These are phyloP conservation scores for Gymnoscelis rufifasciata DNA, from an alignment of 2,888 invertebrate species.

Conservation along the genomic window DNA sequence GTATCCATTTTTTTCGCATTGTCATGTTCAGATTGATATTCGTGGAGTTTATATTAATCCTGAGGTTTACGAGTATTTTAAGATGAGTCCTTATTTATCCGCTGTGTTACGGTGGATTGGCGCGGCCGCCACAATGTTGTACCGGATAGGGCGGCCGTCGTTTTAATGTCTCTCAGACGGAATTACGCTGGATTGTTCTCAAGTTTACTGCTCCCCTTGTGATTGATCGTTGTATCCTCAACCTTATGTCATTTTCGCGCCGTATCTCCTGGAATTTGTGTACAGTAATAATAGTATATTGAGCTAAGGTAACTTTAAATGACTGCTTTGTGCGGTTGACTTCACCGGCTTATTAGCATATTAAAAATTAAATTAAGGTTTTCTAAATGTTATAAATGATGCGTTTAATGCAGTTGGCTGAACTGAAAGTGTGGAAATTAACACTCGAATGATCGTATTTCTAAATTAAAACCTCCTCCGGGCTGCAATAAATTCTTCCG, in stretches of 20 bases:
- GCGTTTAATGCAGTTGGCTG: conserved; percentile 23
- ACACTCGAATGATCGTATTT: conserved; percentile 65
- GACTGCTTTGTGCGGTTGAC: conserved; percentile 41
- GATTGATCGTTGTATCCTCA: conserved; percentile 77
- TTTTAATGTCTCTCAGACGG: conserved; percentile 78
- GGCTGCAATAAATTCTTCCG: conserved; percentile 67
- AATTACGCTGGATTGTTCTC: conserved; percentile 80
- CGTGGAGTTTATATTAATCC: conserved; percentile 22
- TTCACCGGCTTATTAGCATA: conserved; percentile 24
- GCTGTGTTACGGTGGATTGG: conserved; percentile 36
- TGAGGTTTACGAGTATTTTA: conserved; percentile 20
- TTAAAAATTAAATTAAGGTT: conserved; percentile 15
- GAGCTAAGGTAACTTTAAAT: conserved; percentile 68
- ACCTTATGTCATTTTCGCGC: conserved; percentile 75
- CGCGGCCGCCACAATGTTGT: conserved; percentile 65
- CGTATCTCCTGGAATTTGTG: conserved; percentile 70
- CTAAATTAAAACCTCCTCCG: conserved; percentile 67
- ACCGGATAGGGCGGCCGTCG: conserved; percentile 77
- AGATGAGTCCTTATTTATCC: conserved; percentile 24
- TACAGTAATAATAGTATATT: conserved; percentile 67
- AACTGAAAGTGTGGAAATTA: conserved; percentile 59
- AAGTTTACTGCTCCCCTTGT: conserved; percentile 72
- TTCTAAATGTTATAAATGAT: conserved; percentile 8
- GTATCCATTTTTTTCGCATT: conserved; percentile 19
- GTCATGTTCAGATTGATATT: conserved; percentile 24